Evolutionary conservation across 2,113 vertebrate species (phyloP).

Genomic region (Blennius ocellaris): DNA sequence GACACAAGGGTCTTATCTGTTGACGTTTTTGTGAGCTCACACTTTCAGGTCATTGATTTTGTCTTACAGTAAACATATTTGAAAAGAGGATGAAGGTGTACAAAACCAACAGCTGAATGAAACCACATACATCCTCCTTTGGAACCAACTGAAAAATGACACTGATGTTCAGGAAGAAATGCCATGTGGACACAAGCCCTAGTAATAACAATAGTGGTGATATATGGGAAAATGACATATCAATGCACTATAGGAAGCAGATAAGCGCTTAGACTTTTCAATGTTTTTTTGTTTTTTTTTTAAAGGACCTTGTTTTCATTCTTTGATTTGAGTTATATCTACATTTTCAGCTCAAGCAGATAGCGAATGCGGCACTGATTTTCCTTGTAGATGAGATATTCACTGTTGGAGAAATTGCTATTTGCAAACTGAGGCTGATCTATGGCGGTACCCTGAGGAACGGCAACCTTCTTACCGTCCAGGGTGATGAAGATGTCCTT

Average conservation of each 20-base stretch:
- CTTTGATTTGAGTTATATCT: no score
- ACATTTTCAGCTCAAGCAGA: constrained; percentile 87
- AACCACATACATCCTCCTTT: no score
- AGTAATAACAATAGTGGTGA: background rate
- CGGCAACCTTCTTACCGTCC: constrained; percentile 85
- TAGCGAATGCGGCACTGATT: constrained; percentile 90
- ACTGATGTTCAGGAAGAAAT: no score
- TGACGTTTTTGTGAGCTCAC: no score
- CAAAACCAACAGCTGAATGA: no score
- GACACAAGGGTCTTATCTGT: no score
- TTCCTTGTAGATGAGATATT: constrained; percentile 93
- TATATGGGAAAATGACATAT: background rate
- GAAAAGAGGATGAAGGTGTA: no score
- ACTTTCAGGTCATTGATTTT: no score
- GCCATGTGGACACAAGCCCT: background rate
- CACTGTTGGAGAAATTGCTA: constrained; percentile 87
- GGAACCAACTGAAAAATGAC: no score
- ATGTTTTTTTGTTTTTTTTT: no score
- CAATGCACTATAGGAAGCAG: constrained; percentile 3
- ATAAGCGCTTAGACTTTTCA: background rate
- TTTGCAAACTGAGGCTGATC: constrained; percentile 71
- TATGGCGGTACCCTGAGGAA: constrained; percentile 87
- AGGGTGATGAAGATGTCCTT: constrained; percentile 83
- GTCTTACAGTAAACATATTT: no score
- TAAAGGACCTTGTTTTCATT: background rate